Conservation (phyloP, 1,140 invertebrate genomes). For the Ceratosolen fusciceps region DNA sequence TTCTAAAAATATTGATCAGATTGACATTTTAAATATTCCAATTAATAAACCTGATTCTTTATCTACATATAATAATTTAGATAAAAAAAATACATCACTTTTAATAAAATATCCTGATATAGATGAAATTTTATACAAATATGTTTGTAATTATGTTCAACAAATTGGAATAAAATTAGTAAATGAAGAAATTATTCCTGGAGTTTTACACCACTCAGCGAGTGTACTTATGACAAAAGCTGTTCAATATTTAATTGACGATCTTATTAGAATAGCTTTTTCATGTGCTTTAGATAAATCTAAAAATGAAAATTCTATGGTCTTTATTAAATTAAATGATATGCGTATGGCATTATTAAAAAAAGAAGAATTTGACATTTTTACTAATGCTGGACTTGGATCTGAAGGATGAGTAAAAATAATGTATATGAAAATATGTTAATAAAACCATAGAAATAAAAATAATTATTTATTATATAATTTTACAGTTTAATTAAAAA, state of each 20-base stretch:
- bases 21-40: conserved; percentile 51
- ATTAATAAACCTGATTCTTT: conserved; percentile 28
- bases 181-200: conserved; percentile 62
- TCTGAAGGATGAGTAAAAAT: conserved; percentile 49
- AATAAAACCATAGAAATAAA: neutral
- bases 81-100: conserved; percentile 40
- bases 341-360: conserved; percentile 59
- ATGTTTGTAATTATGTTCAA: conserved; percentile 59
- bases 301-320: conserved; percentile 50
- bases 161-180: conserved; percentile 61
- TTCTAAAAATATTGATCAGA: conserved; percentile 49
- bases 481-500: no score
- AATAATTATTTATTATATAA: no score
- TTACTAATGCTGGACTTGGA: conserved; percentile 66
- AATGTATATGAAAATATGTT: neutral
- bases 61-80: conserved; percentile 14
- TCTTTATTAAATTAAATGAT: conserved; percentile 59
- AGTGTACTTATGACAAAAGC: conserved; percentile 61
- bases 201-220: conserved; percentile 58
- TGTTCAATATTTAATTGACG: conserved; percentile 62
- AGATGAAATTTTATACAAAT: conserved; percentile 56
- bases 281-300: conserved; percentile 61
- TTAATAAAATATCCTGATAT: conserved; percentile 57
- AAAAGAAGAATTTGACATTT: conserved; percentile 67
- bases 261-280: conserved; percentile 61